Base-by-base conservation (phyloP, 2,888 invertebrate genomes). In the Tenthredo notha region DNA sequence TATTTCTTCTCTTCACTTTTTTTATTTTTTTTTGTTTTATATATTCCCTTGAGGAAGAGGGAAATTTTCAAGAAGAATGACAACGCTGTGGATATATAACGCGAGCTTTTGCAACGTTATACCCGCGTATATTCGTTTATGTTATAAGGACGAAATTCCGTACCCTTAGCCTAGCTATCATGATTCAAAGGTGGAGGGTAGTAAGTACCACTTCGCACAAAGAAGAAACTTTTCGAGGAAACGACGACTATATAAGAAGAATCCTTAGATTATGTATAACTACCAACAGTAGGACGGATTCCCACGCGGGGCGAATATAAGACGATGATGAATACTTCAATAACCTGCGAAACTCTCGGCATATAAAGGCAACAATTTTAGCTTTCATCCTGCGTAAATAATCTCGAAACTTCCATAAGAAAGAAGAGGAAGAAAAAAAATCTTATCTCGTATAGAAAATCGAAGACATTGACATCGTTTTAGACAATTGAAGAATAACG, bases 271-370 rank as follows among this genome's bases (percentile, higher is more conserved):
- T 33, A 70, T 70, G 37, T 37, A 29, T 37, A n/a, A 4, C 18
- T 54, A n/a, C 67, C 15, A 12, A 37, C 10, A 37, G 37, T 6
- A 70, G 37, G 43, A 40, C 43, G 37, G n/a, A 74, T 74, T 43
- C 72, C 43, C 37, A 43, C 72, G 72, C 43, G 43, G 72, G 70
- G n/a, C 70, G 70, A 70, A 33, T 33, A 33, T 33, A 70, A n/a
- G 37, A 70, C n/a, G 70, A 70, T 37, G 37, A 70, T 70, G 18
- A 18, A 70, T 37, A 70, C 70, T 37, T 29, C n/a, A 37, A 74
- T 37, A 43, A 43, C 10, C 33, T 29, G 18, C 72, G 72, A 43
- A 74, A 40, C 40, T 74, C 43, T 43, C 12, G n/a, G n/a, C 10
- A 7, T 37, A 43, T 12, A 21, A 74, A 74, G 43, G 21, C 40